Base-by-base conservation (phyloP, 2,797 vertebrate species). In the Apogon hyalosoma region DNA sequence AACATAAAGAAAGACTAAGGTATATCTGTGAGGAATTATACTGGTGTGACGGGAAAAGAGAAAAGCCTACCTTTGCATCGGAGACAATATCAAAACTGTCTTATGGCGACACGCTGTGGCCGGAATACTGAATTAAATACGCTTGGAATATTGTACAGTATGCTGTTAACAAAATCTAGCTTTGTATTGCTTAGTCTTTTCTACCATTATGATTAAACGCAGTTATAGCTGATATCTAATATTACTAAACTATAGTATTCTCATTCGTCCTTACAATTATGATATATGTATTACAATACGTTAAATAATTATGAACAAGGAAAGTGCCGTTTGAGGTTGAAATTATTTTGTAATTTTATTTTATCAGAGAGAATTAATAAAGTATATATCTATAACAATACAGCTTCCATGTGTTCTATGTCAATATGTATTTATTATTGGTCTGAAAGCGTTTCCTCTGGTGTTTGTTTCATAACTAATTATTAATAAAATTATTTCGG, bases 321-420 rank as follows among this genome's bases (percentile, higher is more conserved):
- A 91, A 93, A 93, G 92, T 93, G 91, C 89, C 76, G 88, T 95
- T 94, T 93, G 82, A 92, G 90, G 91, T 94, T 94, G 90, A 94
- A 95, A 95, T 95, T 94, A 94, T 94, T 95, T 95, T 95, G 90
- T 94, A 94, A 94, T 95, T 94, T 95, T 95, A 95, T 95, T 95
- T 95, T 95, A 93, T 84, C 93, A 95, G 93, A 95, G 92, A 95
- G 88, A 94, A 94, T 92, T 90, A 95, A 94, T 95, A 95, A 95
- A 94, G 92, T 94, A 94, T 95, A 94, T 94, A 95, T 95, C 90
- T 94, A 90, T 94, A 92, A 94, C 89, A 88, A 90, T 47, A 85
- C 71, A 85, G 88, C 80, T 69, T 87, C 62, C 61, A 72, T 68
- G 58, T 74, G 67, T 75, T 70, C 19, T 84, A 71, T 79, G 51